Percentiles rank a stretch among this genome's conserved stretches.
Conservation (phyloP, 1,140 invertebrate species). For the Formica exsecta region DNA sequence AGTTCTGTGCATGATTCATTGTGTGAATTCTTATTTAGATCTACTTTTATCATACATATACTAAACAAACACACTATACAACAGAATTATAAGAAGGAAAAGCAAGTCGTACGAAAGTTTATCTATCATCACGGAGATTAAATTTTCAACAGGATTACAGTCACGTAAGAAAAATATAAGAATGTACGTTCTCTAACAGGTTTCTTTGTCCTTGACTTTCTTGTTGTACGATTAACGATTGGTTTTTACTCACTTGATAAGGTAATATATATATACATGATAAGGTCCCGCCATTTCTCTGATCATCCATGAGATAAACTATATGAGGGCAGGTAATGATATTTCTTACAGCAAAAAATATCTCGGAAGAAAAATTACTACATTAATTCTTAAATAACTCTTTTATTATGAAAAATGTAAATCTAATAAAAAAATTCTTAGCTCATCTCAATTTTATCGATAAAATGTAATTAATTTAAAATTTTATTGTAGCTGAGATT, state of each 20-base stretch:
- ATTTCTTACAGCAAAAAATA: constrained; percentile 12
- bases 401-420: neutral
- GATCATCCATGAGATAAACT: neutral
- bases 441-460: constrained; percentile 3
- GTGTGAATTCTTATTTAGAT: neutral
- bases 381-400: neutral
- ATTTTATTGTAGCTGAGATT: neutral
- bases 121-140: constrained; percentile 5
- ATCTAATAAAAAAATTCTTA: constrained; percentile 27
- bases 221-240: constrained; percentile 27
- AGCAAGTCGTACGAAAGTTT: constrained; percentile 29
- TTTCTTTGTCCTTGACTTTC: constrained; percentile 57
- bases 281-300: neutral
- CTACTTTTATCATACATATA: neutral
- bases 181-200: constrained; percentile 25
- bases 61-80: neutral
- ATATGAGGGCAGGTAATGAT: neutral
- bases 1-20: neutral
- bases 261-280: constrained; percentile 12
- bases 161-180: constrained; percentile 41
- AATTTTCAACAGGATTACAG: constrained; percentile 28
- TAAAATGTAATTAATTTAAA: neutral
- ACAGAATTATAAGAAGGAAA: constrained; percentile 13
- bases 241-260: constrained; percentile 27
- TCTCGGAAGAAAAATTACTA: neutral